Evolutionary conservation across 2,888 invertebrate genomes (phyloP), one percentile per base, ranked within the genome.

Genomic region (Athrips mouffetella): DNA sequence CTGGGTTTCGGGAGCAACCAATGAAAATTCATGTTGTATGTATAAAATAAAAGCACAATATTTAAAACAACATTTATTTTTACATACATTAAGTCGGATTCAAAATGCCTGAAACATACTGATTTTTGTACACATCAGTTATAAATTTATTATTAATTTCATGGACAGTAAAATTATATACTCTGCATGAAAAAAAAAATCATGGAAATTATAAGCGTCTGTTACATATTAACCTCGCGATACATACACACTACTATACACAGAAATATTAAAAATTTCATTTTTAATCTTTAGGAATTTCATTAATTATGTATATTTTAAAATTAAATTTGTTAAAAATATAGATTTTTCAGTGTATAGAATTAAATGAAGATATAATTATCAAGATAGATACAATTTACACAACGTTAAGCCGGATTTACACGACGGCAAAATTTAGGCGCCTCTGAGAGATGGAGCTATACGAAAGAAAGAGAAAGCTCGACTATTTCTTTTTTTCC

Each of bases 31-130:
- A n/a, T n/a, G n/a, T n/a, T n/a, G n/a, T n/a, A n/a, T n/a, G n/a
- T 3, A 45, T 33, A 41, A 54, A 82, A 80, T 80, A 60, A 86
- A 85, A 86, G 63, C 73, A 81, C 76, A 79, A 78, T 81, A 83
- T 58, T 86, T 85, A 88, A 88, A 88, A 88, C 87, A 88, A 88
- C 88, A 88, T 88, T 88, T 88, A 88, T 88, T 88, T 87, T 87
- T 88, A 87, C 87, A 88, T 87, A 88, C 86, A 88, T 87, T 86
- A 86, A 86, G 84, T 88, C 87, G 81, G 87, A 88, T 88, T 88
- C 85, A 86, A 88, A 88, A 87, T 83, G 84, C 78, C 81, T 83
- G 87, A 87, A 87, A 86, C 84, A 81, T 83, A 86, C 86, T 86
- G 85, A 86, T 85, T 72, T 83, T 73, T 80, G 82, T 86, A 87